A percentile compares a stretch with the other conserved stretches of the same genome.
Conservation (phyloP, 1,140 invertebrate genomes). For the Apis florea region DNA sequence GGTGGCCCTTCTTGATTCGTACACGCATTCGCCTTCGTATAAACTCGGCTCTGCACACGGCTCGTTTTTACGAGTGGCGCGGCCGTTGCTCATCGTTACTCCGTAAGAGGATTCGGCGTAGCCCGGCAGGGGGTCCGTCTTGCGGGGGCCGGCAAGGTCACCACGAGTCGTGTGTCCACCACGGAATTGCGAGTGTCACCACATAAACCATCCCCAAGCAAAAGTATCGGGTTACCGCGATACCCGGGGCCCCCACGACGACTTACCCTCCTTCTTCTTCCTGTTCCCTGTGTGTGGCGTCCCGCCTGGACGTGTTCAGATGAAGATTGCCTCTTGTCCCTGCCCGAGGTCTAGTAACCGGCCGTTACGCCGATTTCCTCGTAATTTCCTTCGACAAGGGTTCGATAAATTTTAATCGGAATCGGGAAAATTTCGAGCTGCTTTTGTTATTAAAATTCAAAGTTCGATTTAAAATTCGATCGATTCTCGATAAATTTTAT, state of each 20-base stretch:
- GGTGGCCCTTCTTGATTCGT: slow-evolving; percentile 24
- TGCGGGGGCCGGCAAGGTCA: slow-evolving; percentile 63
- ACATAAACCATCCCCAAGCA: slow-evolving; percentile 77
- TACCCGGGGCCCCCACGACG: background rate
- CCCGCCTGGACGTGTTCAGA: slow-evolving; percentile 24
- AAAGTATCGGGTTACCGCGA: slow-evolving; percentile 77
- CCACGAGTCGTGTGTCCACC: slow-evolving; percentile 69
- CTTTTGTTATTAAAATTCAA: too few species aligned
- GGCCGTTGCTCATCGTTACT: slow-evolving; percentile 63
- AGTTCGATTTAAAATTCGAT: too few species aligned
- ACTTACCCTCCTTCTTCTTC: slow-evolving; percentile 31
- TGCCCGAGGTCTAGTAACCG: background rate
- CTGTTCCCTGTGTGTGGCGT: slow-evolving; percentile 15
- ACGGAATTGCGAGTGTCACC: slow-evolving; percentile 75
- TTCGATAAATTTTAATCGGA: too few species aligned
- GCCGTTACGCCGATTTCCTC: too few species aligned
- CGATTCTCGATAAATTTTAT: too few species aligned
- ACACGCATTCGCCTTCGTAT: slow-evolving; percentile 22
- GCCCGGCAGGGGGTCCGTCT: slow-evolving; percentile 72
- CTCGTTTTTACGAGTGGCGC: slow-evolving; percentile 62
- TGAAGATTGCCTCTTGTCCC: slow-evolving; percentile 45
- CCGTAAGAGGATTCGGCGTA: slow-evolving; percentile 71
- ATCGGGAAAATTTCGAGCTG: too few species aligned
- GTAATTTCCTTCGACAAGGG: too few species aligned
- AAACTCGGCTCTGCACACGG: slow-evolving; percentile 51